A percentile compares a stretch with the other conserved stretches of the same genome.
phyloP scores from a whole-genome alignment of 1,140 invertebrate species.

The Aphidius ervi region DNA sequence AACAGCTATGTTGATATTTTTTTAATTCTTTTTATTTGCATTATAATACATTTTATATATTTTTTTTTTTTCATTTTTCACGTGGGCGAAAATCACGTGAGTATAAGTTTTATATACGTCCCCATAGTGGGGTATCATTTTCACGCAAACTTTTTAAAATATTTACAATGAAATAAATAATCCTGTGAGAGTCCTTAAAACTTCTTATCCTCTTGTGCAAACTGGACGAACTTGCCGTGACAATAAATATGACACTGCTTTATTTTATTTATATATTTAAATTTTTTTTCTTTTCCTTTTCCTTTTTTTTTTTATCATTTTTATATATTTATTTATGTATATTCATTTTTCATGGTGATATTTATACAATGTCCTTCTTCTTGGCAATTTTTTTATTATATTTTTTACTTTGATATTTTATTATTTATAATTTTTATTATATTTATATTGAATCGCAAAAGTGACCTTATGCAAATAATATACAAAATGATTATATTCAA shows the following conservation, averaged over 20 bases:
- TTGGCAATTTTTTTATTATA: too few relatives aligned
- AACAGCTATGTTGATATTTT: too few relatives aligned
- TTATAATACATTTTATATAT: too few relatives aligned
- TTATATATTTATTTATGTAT: not conserved
- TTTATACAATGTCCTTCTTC: too few relatives aligned
- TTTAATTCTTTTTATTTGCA: too few relatives aligned
- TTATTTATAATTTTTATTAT: too few relatives aligned
- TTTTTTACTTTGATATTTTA: too few relatives aligned
- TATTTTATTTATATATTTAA: not conserved
- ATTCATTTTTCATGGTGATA: too few relatives aligned
- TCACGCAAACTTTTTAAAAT: conserved; percentile 42
- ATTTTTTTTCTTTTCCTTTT: not conserved
- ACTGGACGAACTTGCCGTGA: conserved; percentile 29
- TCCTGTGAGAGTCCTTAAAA: conserved; percentile 36
- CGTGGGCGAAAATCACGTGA: conserved; percentile 35
- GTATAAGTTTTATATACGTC: conserved; percentile 40
- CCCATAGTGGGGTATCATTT: conserved; percentile 41
- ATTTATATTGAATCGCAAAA: too few relatives aligned
- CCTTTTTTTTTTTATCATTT: conserved; percentile 1
- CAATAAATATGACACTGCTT: conserved; percentile 22
- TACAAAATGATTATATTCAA: too few relatives aligned
- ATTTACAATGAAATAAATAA: conserved; percentile 43
- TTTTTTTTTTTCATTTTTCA: conserved; percentile 33
- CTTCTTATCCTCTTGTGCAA: conserved; percentile 34
- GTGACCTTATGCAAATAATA: too few relatives aligned